Conservation (phyloP, 2,113 vertebrate genomes). For the Cebidichthys violaceus region DNA sequence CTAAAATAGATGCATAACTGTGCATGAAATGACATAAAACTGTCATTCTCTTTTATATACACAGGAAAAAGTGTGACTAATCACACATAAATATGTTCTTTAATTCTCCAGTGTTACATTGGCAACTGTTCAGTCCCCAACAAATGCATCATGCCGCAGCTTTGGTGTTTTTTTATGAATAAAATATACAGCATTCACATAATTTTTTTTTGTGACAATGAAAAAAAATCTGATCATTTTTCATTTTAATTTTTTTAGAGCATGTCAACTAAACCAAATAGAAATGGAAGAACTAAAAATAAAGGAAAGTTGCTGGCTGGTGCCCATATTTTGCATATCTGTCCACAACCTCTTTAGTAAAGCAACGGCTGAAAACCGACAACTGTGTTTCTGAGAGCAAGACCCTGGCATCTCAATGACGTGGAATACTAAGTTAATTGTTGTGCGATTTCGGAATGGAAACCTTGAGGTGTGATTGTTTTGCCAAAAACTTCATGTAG, state of each 20-base stretch:
- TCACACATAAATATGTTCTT: conserved; percentile 15
- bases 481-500: background rate
- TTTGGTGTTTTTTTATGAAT: conserved; percentile 3
- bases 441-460: background rate
- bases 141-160: background rate
- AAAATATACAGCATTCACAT: background rate
- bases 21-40: conserved; percentile 48
- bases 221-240: background rate
- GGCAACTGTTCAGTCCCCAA: conserved; percentile 2
- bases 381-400: background rate
- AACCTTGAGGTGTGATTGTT: background rate
- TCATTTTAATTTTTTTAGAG: background rate
- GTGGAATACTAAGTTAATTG: background rate
- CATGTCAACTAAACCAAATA: background rate
- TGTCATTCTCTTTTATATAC: conserved; percentile 25
- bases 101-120: background rate
- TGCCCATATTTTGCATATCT: background rate
- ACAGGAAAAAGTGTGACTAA: background rate
- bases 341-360: background rate
- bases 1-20: conserved; percentile 16
- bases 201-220: background rate
- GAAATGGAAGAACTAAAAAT: background rate
- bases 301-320: background rate
- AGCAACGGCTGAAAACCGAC: background rate
- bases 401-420: background rate